Evolutionary conservation across 1,140 invertebrate genomes (phyloP), one percentile per base, ranked within the genome.

Genomic region (Magallana angulata): DNA sequence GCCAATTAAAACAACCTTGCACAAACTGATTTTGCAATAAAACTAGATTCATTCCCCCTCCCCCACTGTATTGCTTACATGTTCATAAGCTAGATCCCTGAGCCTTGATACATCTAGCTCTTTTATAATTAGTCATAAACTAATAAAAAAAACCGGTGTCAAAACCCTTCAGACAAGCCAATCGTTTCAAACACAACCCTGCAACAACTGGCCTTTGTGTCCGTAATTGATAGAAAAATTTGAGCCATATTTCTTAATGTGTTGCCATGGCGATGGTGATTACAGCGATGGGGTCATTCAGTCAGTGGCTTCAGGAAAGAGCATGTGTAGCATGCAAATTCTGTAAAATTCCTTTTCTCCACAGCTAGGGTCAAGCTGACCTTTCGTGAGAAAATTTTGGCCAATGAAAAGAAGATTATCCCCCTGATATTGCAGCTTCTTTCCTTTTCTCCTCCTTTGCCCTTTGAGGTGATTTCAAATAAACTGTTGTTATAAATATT

Each of bases 311-410:
- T 48, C 57, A 59, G 57, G 30, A 8, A 14, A 14, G 30, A 59
- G 58, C 82, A 84, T 84, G 82, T 62, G 57, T 84, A 84, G 59
- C 82, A 84, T 84, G 58, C 58, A 84, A 84, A 60, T 84, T 84
- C 30, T 82, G 57, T 82, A 76, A 76, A 76, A 24, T 82, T 18
- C 57, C 36, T 57, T 48, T 48, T 48, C 36, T 82, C 57, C 48
- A 18, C 16, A 14, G 16, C 57, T 48, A 24, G 82, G 82, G 82
- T 84, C 82, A 84, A 11, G 18, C 16, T 62, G 82, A 84, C 82
- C 82, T 59, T 30, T 36, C 16, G 81, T n/a, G 56, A 24, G 57
- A 82, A n/a, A 82, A 30, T 82, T 82, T 82, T 57, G n/a, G 9
- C 48, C 81, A 82, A 9, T n/a, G 81, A 82, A 16, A 56, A 12